phyloP scores from a whole-genome alignment of 1,140 invertebrate genomes.

The Diuraphis noxia region DNA sequence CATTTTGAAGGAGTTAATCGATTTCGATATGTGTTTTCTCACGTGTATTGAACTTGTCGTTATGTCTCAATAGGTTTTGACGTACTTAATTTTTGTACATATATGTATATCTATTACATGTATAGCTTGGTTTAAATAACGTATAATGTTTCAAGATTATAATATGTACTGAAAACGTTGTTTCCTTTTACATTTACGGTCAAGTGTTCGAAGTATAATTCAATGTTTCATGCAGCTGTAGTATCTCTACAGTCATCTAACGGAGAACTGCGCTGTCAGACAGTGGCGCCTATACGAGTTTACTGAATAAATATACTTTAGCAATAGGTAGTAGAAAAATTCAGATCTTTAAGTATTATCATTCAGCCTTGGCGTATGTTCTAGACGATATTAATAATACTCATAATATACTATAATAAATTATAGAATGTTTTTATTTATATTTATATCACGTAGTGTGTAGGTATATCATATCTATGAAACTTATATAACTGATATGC shows the following conservation, averaged over 20 bases:
- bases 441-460: neutral
- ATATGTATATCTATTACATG: neutral
- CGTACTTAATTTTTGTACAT: neutral
- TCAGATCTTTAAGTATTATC: neutral
- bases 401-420: neutral
- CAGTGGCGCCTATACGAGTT: conserved; percentile 35
- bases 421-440: neutral
- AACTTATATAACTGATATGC: no score
- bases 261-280: conserved; percentile 34
- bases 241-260: conserved; percentile 29
- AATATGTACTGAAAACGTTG: conserved; percentile 32
- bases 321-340: conserved; percentile 16
- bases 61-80: conserved; percentile 21
- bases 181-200: conserved; percentile 30
- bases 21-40: conserved; percentile 42
- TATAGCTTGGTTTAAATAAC: conserved; percentile 9
- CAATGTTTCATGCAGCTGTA: conserved; percentile 23
- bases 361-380: neutral
- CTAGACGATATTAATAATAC: neutral
- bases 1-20: conserved; percentile 44
- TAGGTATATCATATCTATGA: no score
- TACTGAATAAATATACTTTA: conserved; percentile 26
- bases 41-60: conserved; percentile 7
- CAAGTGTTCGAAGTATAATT: conserved; percentile 39
- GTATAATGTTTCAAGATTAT: conserved; percentile 15